A percentile compares a stretch with the other conserved stretches of the same genome.
Evolutionary conservation across 2,888 invertebrate species (phyloP).

Genomic region (Cheilosia vulpina): DNA sequence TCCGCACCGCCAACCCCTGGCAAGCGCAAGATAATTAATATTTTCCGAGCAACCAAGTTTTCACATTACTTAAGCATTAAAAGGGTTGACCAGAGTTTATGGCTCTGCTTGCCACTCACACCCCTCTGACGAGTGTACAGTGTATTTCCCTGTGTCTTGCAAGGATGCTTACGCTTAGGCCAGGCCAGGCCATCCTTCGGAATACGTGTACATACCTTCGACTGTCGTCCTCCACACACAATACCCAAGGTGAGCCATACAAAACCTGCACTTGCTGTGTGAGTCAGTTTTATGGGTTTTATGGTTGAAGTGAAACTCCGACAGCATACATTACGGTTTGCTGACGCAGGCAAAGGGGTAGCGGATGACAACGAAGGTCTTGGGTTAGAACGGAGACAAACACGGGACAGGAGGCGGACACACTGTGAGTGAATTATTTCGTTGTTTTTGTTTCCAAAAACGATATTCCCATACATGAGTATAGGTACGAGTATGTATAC

Average conservation of each 20-base stretch:
- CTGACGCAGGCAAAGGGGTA: slow-evolving; percentile 46
- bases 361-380: slow-evolving; percentile 50
- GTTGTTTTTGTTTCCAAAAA: slow-evolving; percentile 72
- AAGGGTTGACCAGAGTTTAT: slow-evolving; percentile 74
- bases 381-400: slow-evolving; percentile 63
- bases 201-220: slow-evolving; percentile 20
- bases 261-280: slow-evolving; percentile 70
- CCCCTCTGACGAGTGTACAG: background rate
- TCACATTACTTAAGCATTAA: slow-evolving; percentile 73
- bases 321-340: slow-evolving; percentile 73
- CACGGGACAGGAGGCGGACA: slow-evolving; percentile 67
- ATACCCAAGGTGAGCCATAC: slow-evolving; percentile 66
- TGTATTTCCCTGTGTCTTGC: slow-evolving; percentile 41
- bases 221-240: slow-evolving; percentile 47
- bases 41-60: slow-evolving; percentile 74
- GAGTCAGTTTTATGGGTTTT: slow-evolving; percentile 75
- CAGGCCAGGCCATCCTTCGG: slow-evolving; percentile 21
- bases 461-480: slow-evolving; percentile 38
- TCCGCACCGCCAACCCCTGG: slow-evolving; percentile 1
- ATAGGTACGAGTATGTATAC: slow-evolving; percentile 21
- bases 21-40: slow-evolving; percentile 68
- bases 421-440: slow-evolving; percentile 75
- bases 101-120: slow-evolving; percentile 44
- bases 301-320: slow-evolving; percentile 75
- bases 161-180: slow-evolving; percentile 67